These are phyloP conservation scores for Hyperopisus bebe DNA, from an alignment of 2,113 vertebrate genomes.

Conservation along the genomic window DNA sequence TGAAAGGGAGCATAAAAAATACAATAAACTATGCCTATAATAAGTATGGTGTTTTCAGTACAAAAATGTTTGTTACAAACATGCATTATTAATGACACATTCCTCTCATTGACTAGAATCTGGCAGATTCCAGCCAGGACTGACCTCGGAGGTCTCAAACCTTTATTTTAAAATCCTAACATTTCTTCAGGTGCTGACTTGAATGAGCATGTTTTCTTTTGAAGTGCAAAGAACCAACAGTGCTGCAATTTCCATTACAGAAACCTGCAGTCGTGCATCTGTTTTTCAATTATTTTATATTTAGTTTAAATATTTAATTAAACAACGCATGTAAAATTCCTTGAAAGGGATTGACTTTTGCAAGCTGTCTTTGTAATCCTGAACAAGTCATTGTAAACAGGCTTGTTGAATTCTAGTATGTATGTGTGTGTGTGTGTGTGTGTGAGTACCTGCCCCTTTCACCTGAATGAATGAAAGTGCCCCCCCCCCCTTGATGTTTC, in stretches of 20 bases:
- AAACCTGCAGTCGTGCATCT: not conserved
- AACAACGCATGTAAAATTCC: not conserved
- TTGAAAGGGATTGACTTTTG: not conserved
- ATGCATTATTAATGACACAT: not conserved
- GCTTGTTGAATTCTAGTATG: not conserved
- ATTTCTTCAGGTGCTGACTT: not conserved
- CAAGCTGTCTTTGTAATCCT: not conserved
- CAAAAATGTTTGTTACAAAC: not conserved
- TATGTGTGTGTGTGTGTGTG: not conserved
- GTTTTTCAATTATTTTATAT: not conserved
- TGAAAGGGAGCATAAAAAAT: slow-evolving; percentile 10
- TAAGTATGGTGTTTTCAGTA: not conserved
- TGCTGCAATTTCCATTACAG: not conserved
- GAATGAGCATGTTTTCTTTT: not conserved
- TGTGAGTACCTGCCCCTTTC: not conserved
- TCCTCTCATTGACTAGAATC: not conserved
- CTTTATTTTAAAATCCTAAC: not conserved
- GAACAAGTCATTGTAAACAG: not conserved
- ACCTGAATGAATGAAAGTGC: not conserved
- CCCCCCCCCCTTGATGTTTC: not conserved
- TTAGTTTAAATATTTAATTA: not conserved
- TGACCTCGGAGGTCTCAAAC: not conserved
- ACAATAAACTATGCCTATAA: slow-evolving; percentile 15
- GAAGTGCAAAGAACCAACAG: not conserved
- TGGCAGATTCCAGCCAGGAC: not conserved